These are phyloP conservation scores for Hydrocynus forskahlii DNA, from an alignment of 2,797 vertebrate genomes.

Conservation along the genomic window DNA sequence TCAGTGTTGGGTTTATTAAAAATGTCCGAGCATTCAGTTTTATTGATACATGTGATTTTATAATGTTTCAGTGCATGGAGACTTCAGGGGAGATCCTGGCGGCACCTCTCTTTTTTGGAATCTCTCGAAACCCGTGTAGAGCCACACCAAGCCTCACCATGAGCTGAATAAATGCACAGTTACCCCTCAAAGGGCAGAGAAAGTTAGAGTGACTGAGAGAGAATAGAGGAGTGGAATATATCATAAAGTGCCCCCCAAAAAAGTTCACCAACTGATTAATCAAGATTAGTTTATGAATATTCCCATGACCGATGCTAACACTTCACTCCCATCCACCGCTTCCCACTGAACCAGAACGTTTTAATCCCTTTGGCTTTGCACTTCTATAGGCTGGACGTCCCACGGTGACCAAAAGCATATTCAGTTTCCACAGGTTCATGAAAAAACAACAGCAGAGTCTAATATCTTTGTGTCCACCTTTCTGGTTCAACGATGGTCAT, in stretches of 20 bases:
- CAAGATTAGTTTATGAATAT: constrained; percentile 32
- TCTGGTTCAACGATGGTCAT: constrained; percentile 24
- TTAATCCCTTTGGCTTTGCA: constrained; percentile 53
- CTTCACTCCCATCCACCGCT: constrained; percentile 22
- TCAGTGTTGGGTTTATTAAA: constrained; percentile 30
- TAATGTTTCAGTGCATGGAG: constrained; percentile 40
- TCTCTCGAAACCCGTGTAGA: constrained; percentile 43
- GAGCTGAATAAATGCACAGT: constrained; percentile 47
- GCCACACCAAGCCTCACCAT: constrained; percentile 51
- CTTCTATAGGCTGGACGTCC: not conserved
- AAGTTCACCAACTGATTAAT: constrained; percentile 45
- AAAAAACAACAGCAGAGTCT: constrained; percentile 24
- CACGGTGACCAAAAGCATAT: constrained; percentile 23
- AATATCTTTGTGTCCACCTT: not conserved
- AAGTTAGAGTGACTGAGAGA: constrained; percentile 45
- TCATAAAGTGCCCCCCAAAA: constrained; percentile 56
- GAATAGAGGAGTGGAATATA: constrained; percentile 53
- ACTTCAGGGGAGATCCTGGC: constrained; percentile 36
- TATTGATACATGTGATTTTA: constrained; percentile 31
- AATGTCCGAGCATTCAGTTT: constrained; percentile 24
- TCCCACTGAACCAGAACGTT: constrained; percentile 23
- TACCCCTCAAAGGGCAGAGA: constrained; percentile 33
- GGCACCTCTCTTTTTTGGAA: constrained; percentile 31
- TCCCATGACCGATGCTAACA: constrained; percentile 29
- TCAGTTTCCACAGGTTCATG: constrained; percentile 30